Percentiles rank a stretch among this genome's conserved stretches.
phyloP scores from a whole-genome alignment of 2,797 vertebrate species.

The Lemur catta region DNA sequence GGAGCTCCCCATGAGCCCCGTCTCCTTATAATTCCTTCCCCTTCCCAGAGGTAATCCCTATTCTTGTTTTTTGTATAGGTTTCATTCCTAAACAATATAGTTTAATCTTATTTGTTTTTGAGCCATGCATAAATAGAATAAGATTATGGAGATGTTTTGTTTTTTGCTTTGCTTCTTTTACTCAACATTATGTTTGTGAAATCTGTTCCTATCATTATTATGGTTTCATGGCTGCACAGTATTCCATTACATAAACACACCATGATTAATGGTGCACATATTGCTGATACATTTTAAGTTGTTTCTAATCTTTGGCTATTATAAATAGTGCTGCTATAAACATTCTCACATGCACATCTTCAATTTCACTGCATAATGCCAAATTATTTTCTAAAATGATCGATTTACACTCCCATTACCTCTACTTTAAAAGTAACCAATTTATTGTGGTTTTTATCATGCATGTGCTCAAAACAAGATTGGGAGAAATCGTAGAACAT shows the following conservation, averaged over 20 bases:
- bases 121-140: neutral
- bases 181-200: neutral
- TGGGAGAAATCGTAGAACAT: neutral
- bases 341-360: conserved; percentile 24
- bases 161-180: neutral
- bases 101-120: neutral
- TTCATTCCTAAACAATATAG: neutral
- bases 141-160: neutral
- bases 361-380: neutral
- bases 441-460: neutral
- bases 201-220: neutral
- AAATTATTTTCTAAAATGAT: conserved; percentile 44
- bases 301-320: conserved; percentile 41
- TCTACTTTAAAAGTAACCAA: conserved; percentile 7
- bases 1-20: conserved; percentile 42
- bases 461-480: neutral
- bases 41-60: neutral
- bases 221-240: neutral
- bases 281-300: neutral
- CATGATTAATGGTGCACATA: conserved; percentile 35
- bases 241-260: conserved; percentile 34
- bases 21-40: conserved; percentile 38
- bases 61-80: neutral
- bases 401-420: neutral
- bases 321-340: conserved; percentile 25